phyloP scores from a whole-genome alignment of 2,113 vertebrate genomes.

The Orthochromis malagaraziensis region DNA sequence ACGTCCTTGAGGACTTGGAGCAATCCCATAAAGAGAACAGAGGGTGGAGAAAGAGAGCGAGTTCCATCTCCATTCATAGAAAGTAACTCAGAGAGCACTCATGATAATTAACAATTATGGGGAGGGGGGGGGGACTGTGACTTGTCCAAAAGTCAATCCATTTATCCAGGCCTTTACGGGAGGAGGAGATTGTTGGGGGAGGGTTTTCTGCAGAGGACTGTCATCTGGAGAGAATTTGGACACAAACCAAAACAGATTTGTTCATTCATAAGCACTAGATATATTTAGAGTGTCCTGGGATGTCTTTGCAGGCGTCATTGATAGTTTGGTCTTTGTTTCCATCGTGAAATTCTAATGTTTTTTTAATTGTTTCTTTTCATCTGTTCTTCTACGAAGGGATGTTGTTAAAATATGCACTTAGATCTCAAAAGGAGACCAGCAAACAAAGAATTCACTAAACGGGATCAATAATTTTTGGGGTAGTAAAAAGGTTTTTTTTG shows the following conservation, averaged over 20 bases:
- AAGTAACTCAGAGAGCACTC: conserved; percentile 66
- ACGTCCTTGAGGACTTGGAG: conserved; percentile 65
- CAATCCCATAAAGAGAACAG: conserved; percentile 65
- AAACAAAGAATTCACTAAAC: not conserved
- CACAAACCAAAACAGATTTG: conserved; percentile 12
- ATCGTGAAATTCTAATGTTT: not conserved
- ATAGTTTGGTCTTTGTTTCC: not conserved
- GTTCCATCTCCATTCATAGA: conserved; percentile 53
- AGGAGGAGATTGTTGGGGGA: not conserved
- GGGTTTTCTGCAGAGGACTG: not conserved
- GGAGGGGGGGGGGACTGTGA: not conserved
- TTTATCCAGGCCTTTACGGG: conserved; percentile 41
- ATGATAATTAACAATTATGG: conserved; percentile 72
- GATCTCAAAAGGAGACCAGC: not conserved
- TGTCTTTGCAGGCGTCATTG: not conserved
- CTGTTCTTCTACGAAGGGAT: not conserved
- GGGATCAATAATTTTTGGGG: not conserved
- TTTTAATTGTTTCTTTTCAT: not conserved
- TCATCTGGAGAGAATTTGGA: conserved; percentile 19
- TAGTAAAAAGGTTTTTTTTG: not conserved
- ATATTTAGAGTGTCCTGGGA: conserved; percentile 28
- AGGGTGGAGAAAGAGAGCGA: conserved; percentile 12
- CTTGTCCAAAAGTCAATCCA: conserved; percentile 63
- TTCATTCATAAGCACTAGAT: not conserved
- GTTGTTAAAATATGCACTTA: not conserved